Conservation (phyloP, 2,888 invertebrate species). For the Caenorhabditis wallacei region DNA sequence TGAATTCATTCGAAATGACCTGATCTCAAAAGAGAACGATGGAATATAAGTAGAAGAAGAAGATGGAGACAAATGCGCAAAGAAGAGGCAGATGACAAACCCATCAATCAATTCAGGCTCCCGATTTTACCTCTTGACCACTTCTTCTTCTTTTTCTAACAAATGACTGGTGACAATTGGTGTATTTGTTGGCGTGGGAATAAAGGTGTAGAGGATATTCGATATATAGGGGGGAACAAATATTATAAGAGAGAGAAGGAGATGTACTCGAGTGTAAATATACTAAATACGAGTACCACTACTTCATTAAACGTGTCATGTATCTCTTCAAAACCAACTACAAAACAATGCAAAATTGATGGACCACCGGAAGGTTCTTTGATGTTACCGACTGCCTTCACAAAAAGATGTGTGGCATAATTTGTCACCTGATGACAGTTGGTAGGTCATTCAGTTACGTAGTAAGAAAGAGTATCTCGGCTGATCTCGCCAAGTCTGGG, state of each 20-base stretch:
- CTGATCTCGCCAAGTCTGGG: too few species aligned
- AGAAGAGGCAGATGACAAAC: conserved; percentile 22
- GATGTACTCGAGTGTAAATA: conserved; percentile 34
- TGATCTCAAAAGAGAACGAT: conserved; percentile 7
- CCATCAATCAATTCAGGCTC: conserved; percentile 56
- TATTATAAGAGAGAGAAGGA: conserved; percentile 10
- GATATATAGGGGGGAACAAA: conserved; percentile 43
- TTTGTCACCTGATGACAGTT: conserved; percentile 59
- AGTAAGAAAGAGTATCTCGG: conserved; percentile 1
- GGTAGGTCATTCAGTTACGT: conserved; percentile 19
- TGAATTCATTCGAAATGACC: conserved; percentile 35
- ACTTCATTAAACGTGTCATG: conserved; percentile 29
- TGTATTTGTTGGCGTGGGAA: conserved; percentile 20
- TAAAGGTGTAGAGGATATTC: conserved; percentile 31
- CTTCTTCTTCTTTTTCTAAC: conserved; percentile 24
- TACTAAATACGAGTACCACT: conserved; percentile 5
- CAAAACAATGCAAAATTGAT: conserved; percentile 36
- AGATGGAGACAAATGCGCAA: conserved; percentile 40
- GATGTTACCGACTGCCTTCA: conserved; percentile 19
- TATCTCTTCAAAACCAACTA: conserved; percentile 23
- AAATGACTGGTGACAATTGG: conserved; percentile 62
- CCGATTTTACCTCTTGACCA: conserved; percentile 16
- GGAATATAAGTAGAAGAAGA: too few species aligned
- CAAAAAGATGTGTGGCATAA: conserved; percentile 24
- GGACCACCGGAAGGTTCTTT: conserved; percentile 32